Evolutionary conservation across 2,797 vertebrate species (phyloP), one percentile per base, ranked within the genome.

Genomic region (Sebastes diploproa): DNA sequence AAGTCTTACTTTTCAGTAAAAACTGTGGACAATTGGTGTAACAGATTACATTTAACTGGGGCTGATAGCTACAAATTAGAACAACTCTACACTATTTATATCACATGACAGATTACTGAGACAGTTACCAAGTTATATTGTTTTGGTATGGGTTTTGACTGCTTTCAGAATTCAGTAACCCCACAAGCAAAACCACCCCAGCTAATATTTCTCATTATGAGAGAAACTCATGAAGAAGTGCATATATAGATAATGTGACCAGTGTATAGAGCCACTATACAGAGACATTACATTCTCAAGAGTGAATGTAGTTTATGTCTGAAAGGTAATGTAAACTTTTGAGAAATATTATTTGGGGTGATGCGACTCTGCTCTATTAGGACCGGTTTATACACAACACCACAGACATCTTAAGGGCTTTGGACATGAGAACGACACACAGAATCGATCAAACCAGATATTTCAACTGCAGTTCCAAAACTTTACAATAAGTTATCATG

Each of bases 281-380:
- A 16, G 14, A 36, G 22, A 63, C 27, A 58, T 50, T 6, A 61
- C 25, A 10, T 9, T 68, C 2, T 59, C 2, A 55, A 42, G 1
- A 52, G 20, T 59, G 2, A 59, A 67, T 23, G 6, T 52, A 12
- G 25, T 2, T 75, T 3, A 38, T 36, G 18, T 13, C 13, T 32
- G 23, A 36, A 50, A 55, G 18, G 12, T 67, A 3, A 34, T 68
- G 80, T 59, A 18, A 79, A 74, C 68, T 56, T 18, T 16, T 46
- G 56, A 70, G 56, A 90, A 74, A 80, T 82, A 91, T 88, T 80
- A 86, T 78, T 81, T 87, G 78, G 81, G 83, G 82, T 76, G 73
- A 72, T 77, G 68, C 0, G 27, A 62, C 32, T 83, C 52, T 77
- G 42, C 22, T 64, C 67, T 75, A 56, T 4, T 11, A 77, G 23